Percentiles rank a stretch among this genome's conserved stretches.
Evolutionary conservation across 1,140 invertebrate genomes (phyloP).

Genomic region (Dendroctonus valens): DNA sequence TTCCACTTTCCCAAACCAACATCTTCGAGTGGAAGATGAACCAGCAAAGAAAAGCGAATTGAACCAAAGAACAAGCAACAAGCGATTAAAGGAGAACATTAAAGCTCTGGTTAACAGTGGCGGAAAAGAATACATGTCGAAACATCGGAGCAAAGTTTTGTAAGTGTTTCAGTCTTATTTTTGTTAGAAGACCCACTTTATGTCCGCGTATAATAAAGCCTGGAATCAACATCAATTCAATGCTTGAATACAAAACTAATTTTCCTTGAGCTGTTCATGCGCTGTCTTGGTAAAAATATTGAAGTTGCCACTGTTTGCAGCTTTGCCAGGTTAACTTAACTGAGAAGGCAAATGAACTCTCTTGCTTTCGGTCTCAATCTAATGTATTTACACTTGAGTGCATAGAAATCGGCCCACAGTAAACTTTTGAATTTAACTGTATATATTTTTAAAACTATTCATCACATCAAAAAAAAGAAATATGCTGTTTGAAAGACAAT

Average conservation of each 20-base stretch:
- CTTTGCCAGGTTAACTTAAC: background rate
- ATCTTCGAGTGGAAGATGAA: background rate
- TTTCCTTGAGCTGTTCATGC: no score
- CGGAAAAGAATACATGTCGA: background rate
- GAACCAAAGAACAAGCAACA: conserved; percentile 5
- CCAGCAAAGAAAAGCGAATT: background rate
- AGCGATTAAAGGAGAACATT: conserved; percentile 1
- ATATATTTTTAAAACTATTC: no score
- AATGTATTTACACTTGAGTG: no score
- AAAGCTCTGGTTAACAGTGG: background rate
- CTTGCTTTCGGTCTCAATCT: background rate
- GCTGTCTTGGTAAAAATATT: no score
- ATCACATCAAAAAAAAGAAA: no score
- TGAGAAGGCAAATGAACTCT: no score
- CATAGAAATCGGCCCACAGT: no score
- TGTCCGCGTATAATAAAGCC: no score
- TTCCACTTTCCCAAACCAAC: background rate
- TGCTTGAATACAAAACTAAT: no score
- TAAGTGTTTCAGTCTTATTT: background rate
- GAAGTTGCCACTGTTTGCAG: background rate
- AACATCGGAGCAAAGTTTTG: background rate
- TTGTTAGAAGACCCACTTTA: background rate
- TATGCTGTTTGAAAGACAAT: no score
- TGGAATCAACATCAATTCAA: no score
- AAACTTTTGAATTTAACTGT: no score